Evolutionary conservation across 2,888 invertebrate genomes (phyloP).

Genomic region (Hemicrepidius hirtus): DNA sequence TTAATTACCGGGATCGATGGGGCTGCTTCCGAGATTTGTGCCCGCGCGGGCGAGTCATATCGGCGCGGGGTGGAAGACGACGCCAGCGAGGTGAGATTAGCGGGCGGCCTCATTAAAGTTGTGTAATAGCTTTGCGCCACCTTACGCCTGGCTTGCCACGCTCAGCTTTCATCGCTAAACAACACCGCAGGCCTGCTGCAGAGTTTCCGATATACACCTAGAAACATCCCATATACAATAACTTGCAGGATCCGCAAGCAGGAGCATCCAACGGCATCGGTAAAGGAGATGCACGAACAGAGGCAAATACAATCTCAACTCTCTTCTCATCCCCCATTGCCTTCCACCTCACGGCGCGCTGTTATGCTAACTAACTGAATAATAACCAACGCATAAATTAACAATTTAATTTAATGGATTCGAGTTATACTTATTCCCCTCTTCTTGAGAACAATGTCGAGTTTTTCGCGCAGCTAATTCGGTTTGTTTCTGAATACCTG

Average conservation of each 20-base stretch:
- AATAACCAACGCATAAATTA: slow-evolving; percentile 60
- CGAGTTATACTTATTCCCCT: slow-evolving; percentile 56
- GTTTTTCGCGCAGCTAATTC: slow-evolving; percentile 60
- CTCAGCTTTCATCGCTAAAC: slow-evolving; percentile 65
- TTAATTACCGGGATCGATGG: slow-evolving; percentile 71
- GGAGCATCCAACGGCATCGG: background rate
- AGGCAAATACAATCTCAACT: slow-evolving; percentile 42
- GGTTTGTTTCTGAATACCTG: slow-evolving; percentile 63
- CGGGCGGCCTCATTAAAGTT: slow-evolving; percentile 71
- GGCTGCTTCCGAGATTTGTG: slow-evolving; percentile 68
- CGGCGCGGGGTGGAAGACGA: slow-evolving; percentile 56
- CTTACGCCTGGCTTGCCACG: slow-evolving; percentile 66
- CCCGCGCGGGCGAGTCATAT: slow-evolving; percentile 56
- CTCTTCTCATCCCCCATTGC: slow-evolving; percentile 52
- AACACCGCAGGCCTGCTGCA: slow-evolving; percentile 60
- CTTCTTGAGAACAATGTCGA: slow-evolving; percentile 54
- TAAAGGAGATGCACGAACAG: slow-evolving; percentile 12
- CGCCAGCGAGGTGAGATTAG: slow-evolving; percentile 66
- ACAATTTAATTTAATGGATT: slow-evolving; percentile 60
- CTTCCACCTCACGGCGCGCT: slow-evolving; percentile 51
- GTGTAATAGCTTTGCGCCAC: slow-evolving; percentile 71
- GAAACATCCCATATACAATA: slow-evolving; percentile 45
- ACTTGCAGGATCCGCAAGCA: slow-evolving; percentile 27
- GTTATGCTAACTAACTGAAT: slow-evolving; percentile 61
- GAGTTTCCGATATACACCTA: slow-evolving; percentile 55